Conservation (phyloP, 1,140 invertebrate genomes). For the Macrobrachium rosenbergii region DNA sequence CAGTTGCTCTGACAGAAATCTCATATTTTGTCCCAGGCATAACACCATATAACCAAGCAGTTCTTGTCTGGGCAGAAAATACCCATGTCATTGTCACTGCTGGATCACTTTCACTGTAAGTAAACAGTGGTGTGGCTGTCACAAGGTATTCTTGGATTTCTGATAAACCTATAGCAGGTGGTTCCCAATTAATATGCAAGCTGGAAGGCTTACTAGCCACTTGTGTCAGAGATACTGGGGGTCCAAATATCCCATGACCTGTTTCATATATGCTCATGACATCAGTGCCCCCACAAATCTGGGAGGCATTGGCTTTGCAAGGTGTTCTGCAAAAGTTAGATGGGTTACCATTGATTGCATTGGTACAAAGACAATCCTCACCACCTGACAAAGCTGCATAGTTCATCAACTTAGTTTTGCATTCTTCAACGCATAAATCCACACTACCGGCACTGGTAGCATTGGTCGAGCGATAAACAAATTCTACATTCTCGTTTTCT, state of each 20-base stretch:
- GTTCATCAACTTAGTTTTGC: conserved; percentile 38
- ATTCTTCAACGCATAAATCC: conserved; percentile 52
- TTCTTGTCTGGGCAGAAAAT: conserved; percentile 38
- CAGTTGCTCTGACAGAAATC: conserved; percentile 78
- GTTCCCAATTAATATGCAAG: conserved; percentile 60
- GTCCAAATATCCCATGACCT: conserved; percentile 43
- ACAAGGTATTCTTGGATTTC: conserved; percentile 59
- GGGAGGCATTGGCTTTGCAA: conserved; percentile 32
- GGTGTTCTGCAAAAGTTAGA: conserved; percentile 33
- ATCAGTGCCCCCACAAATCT: conserved; percentile 53
- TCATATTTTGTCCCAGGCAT: conserved; percentile 82
- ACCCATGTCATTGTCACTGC: conserved; percentile 24
- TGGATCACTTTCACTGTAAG: conserved; percentile 59
- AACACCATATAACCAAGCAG: conserved; percentile 71
- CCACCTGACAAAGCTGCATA: conserved; percentile 48
- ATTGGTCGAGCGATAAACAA: conserved; percentile 9
- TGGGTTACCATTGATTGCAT: conserved; percentile 33
- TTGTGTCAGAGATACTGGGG: conserved; percentile 52
- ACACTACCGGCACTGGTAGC: conserved; percentile 27
- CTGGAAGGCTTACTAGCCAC: conserved; percentile 49
- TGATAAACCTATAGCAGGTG: conserved; percentile 46
- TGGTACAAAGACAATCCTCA: conserved; percentile 50
- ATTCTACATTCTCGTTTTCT: conserved; percentile 8
- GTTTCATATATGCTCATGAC: conserved; percentile 59
- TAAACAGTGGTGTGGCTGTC: conserved; percentile 40